Conservation (phyloP, 2,888 invertebrate genomes). For the Venusia cambrica region DNA sequence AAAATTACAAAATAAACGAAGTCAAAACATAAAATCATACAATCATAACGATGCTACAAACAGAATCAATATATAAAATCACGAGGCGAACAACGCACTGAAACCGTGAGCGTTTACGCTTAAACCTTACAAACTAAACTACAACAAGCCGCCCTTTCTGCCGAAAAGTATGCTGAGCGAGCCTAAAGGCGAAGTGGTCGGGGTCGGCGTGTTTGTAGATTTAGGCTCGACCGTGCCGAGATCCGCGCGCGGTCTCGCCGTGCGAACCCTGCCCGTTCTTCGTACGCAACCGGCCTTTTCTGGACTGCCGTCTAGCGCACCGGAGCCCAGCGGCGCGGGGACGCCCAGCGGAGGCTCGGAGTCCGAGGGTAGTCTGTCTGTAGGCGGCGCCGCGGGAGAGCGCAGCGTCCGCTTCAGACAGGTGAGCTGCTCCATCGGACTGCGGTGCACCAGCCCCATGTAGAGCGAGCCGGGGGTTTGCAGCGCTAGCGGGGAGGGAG, state of each 20-base stretch:
- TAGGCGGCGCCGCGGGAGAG: conserved; percentile 61
- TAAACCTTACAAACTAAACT: conserved; percentile 23
- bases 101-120: conserved; percentile 8
- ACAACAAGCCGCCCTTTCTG: conserved; percentile 90
- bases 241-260: conserved; percentile 58
- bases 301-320: conserved; percentile 62
- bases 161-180: conserved; percentile 91
- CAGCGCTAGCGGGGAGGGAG: conserved; percentile 83
- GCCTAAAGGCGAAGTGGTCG: conserved; percentile 80
- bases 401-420: conserved; percentile 83
- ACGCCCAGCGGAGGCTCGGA: conserved; percentile 73
- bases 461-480: conserved; percentile 82
- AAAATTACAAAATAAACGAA: conserved; percentile 45
- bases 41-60: conserved; percentile 17
- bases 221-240: conserved; percentile 48
- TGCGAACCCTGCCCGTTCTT: conserved; percentile 63
- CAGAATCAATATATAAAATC: conserved; percentile 30
- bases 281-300: conserved; percentile 16
- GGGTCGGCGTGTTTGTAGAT: conserved; percentile 29
- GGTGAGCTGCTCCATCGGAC: conserved; percentile 90
- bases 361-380: conserved; percentile 46
- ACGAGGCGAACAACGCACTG: conserved; percentile 20
- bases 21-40: conserved; percentile 35
- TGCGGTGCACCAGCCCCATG: conserved; percentile 83
- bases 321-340: conserved; percentile 82